These are phyloP conservation scores for Malaclemys terrapin DNA, from an alignment of 2,113 vertebrate species.

Conservation along the genomic window DNA sequence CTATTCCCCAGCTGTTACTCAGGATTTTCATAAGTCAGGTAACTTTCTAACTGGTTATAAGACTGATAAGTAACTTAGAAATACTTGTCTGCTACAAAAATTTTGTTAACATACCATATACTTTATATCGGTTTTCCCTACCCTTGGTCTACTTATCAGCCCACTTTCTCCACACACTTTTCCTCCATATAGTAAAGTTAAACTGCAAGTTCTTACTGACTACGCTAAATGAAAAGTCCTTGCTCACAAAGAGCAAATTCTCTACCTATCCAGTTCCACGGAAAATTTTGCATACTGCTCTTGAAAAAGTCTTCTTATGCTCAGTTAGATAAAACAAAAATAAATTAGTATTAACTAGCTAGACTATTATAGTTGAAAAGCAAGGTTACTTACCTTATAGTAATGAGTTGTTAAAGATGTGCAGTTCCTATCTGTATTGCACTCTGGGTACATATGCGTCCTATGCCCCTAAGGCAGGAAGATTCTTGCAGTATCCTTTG, in stretches of 20 bases:
- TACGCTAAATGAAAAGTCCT: not conserved
- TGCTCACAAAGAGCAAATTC: not conserved
- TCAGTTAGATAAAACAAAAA: not conserved
- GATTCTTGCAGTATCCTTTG: not conserved
- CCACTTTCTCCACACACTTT: not conserved
- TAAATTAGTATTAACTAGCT: not conserved
- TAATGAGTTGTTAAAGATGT: not conserved
- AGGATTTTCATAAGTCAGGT: not conserved
- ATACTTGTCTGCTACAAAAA: not conserved
- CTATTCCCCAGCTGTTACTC: not conserved
- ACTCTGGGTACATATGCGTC: no score
- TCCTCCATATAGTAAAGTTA: not conserved
- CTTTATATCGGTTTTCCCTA: not conserved
- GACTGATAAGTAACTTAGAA: not conserved
- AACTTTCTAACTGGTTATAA: not conserved
- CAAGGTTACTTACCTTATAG: not conserved
- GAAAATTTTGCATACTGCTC: not conserved
- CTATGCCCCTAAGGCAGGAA: not conserved
- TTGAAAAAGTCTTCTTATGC: not conserved
- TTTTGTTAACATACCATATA: not conserved
- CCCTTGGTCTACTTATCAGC: not conserved
- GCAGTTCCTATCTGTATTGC: not conserved
- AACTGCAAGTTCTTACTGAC: not conserved
- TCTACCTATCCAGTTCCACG: not conserved
- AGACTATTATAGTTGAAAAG: not conserved